phyloP scores from a whole-genome alignment of 2,888 invertebrate genomes.

The Notocelia uddmanniana region DNA sequence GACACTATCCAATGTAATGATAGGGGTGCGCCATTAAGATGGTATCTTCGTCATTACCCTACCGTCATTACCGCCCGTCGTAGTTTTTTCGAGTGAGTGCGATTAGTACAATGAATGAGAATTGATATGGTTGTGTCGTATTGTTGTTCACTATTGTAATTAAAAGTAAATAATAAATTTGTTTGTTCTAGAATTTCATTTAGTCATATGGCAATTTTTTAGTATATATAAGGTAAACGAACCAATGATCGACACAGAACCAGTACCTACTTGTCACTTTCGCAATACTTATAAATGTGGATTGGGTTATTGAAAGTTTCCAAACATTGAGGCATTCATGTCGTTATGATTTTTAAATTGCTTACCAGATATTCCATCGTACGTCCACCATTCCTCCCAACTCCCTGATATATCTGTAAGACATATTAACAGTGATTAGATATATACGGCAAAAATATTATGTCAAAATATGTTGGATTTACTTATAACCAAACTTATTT shows the following conservation, averaged over 20 bases:
- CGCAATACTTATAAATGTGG: no score
- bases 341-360: conserved; percentile 14
- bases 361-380: conserved; percentile 93
- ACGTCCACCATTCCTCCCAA: conserved; percentile 96
- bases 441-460: not conserved
- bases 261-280: no score
- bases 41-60: conserved; percentile 74
- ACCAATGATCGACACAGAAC: no score
- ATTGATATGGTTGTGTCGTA: conserved; percentile 15
- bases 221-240: no score
- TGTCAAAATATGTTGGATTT: no score
- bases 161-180: not conserved
- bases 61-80: conserved; percentile 55
- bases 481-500: no score
- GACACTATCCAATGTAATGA: conserved; percentile 67
- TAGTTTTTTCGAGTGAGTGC: conserved; percentile 39
- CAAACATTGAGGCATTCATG: no score
- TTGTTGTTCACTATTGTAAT: conserved; percentile 2
- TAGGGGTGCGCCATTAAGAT: conserved; percentile 76
- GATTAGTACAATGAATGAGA: conserved; percentile 38
- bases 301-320: no score
- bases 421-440: conserved; percentile 48
- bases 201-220: no score
- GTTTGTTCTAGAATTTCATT: no score
- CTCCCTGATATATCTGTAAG: conserved; percentile 90